Base-by-base conservation (phyloP, 2,888 invertebrate species). In the Cephus spinipes region DNA sequence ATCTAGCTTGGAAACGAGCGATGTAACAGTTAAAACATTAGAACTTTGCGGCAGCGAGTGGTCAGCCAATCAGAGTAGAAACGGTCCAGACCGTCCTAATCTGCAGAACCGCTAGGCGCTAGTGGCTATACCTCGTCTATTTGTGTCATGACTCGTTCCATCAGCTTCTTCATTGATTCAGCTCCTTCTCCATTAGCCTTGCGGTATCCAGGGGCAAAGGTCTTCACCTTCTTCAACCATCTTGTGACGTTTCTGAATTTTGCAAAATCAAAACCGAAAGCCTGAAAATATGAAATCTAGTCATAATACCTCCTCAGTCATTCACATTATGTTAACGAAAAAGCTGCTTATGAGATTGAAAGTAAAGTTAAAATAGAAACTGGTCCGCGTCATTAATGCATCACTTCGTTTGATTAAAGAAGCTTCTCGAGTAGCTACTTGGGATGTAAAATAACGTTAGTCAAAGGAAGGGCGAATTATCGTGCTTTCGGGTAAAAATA, bases 231-330 rank as follows among this genome's bases (percentile, higher is more conserved):
- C 32, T 93, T 93, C 86, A 93, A 92, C 95, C 95, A 96, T 80
- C 93, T 95, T 79, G 92, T 91, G 76, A 97, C 93, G 86, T 97
- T 96, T 73, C 93, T 90, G 92, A 95, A 96, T 86, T 94, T 94
- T 85, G 80, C 81, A 31, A 89, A 68, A 4, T 90, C 85, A 69
- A 90, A 91, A 34, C 88, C 88, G 4, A 88, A 82, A 11, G 79
- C 84, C 91, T 91, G 80, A 75, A 85, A 82, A 68, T 74, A 55
- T 55, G 1, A 40, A 55, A 77, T 55, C 32, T 0, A 40, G 15
- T 15, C 36, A 12, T 2, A 30, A 74, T 31, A 33, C 31, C 32
- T 15, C 6, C 71, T 71, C 4, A 0, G 6, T 55, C 23, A 23
- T 55, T 23, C 15, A 55, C 23, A 23, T 23, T 23, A 6, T 1